Evolutionary conservation across 2,113 vertebrate genomes (phyloP).

Genomic region (Taurulus bubalis): DNA sequence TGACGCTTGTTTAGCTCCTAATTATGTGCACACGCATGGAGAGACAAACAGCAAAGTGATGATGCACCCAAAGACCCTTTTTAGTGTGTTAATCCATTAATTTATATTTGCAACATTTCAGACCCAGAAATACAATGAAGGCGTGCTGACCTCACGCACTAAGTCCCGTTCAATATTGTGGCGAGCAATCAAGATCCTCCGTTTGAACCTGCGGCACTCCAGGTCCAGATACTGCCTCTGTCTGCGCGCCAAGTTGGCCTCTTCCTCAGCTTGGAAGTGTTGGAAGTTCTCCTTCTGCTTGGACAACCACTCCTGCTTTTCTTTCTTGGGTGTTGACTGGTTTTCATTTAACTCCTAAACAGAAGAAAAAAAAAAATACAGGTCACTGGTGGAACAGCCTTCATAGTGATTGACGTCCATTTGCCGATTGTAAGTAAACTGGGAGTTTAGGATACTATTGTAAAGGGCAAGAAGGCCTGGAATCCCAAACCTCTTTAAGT

Average conservation of each 20-base stretch:
- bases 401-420: background rate
- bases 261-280: conserved; percentile 98
- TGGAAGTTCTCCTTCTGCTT: conserved; percentile 99
- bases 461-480: background rate
- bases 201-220: conserved; percentile 96
- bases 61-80: background rate
- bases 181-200: conserved; percentile 94
- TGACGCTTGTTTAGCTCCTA: conserved; percentile 98
- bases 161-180: conserved; percentile 97
- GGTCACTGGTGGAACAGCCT: background rate
- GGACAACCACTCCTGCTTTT: conserved; percentile 98
- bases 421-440: background rate
- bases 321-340: conserved; percentile 99
- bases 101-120: background rate
- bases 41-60: background rate
- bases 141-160: conserved; percentile 90
- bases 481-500: conserved; percentile 90
- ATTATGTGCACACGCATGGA: conserved; percentile 13
- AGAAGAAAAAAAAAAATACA: conserved; percentile 22
- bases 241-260: conserved; percentile 93
- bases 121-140: background rate
- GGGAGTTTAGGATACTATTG: background rate
- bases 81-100: background rate
- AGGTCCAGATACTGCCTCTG: conserved; percentile 97
- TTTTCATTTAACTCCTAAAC: conserved; percentile 96